A percentile compares a stretch with the other conserved stretches of the same genome.
Conservation (phyloP, 2,113 vertebrate genomes). For the Silurus asotus region DNA sequence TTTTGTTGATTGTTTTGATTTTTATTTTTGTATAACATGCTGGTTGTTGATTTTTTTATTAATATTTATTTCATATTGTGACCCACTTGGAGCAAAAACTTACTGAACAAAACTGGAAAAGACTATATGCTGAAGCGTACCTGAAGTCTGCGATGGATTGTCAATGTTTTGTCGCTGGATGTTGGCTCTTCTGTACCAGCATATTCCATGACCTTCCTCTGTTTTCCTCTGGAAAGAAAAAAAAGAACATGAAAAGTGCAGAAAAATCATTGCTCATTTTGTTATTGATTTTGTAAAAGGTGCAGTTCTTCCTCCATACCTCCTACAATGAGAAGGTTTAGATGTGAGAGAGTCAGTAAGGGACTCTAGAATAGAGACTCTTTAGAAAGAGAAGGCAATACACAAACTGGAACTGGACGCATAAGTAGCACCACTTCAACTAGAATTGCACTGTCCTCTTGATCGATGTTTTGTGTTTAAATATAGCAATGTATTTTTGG, state of each 20-base stretch:
- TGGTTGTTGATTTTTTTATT: conserved; percentile 66
- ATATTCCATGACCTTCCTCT: conserved; percentile 38
- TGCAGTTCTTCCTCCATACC: conserved; percentile 4
- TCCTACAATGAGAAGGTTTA: conserved; percentile 9
- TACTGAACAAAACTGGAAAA: conserved; percentile 31
- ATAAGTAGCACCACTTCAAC: conserved; percentile 58
- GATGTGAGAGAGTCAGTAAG: conserved; percentile 36
- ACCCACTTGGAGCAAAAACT: conserved; percentile 56
- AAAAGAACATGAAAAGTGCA: conserved; percentile 11
- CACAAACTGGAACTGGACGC: conserved; percentile 53
- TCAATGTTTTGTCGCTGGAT: conserved; percentile 52
- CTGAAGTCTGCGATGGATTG: conserved; percentile 40
- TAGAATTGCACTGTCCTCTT: conserved; percentile 58
- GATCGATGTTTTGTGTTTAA: conserved; percentile 57
- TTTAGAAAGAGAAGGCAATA: conserved; percentile 51
- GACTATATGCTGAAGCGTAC: conserved; percentile 13
- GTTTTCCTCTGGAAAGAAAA: conserved; percentile 6
- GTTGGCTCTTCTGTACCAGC: conserved; percentile 45
- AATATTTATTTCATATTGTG: conserved; percentile 70
- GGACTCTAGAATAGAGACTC: conserved; percentile 45
- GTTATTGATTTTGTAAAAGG: conserved; percentile 35
- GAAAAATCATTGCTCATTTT: conserved; percentile 41
- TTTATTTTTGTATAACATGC: conserved; percentile 69
- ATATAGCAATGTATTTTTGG: conserved; percentile 74
- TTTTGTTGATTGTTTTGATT: conserved; percentile 57